A percentile compares a stretch with the other conserved stretches of the same genome.
phyloP scores from a whole-genome alignment of 2,113 vertebrate genomes.

The Lipotes vexillifer region DNA sequence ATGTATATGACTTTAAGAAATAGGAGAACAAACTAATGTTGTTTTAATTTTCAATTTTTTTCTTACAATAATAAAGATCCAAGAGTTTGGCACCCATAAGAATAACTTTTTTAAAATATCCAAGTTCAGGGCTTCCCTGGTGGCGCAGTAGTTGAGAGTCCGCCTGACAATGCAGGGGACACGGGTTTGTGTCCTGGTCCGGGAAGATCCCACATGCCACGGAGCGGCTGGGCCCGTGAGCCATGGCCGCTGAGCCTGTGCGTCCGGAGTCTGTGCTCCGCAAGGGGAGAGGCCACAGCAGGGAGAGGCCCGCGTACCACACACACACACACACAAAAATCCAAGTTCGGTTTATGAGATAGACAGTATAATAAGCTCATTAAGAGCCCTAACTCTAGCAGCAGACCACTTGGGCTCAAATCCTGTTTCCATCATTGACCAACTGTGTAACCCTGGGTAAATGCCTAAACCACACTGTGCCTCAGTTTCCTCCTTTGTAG shows the following conservation, averaged over 20 bases:
- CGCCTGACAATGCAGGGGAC: too few relatives aligned
- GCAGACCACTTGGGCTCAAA: too few relatives aligned
- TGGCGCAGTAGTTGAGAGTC: too few relatives aligned
- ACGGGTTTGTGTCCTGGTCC: fast-evolving
- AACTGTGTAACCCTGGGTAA: not conserved
- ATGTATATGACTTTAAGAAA: not conserved
- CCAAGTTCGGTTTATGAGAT: not conserved
- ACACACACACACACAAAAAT: too few relatives aligned
- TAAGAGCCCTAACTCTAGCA: not conserved
- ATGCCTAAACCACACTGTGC: not conserved
- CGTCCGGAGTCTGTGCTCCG: too few relatives aligned
- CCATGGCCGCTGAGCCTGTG: too few relatives aligned
- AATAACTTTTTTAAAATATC: not conserved
- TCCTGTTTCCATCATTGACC: not conserved
- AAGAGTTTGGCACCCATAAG: not conserved
- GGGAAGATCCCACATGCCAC: too few relatives aligned
- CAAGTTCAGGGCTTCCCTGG: not conserved
- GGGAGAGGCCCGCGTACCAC: too few relatives aligned
- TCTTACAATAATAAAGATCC: not conserved
- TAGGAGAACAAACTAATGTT: not conserved
- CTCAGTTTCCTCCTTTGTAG: not conserved
- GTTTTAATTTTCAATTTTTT: not conserved
- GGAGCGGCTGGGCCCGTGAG: too few relatives aligned
- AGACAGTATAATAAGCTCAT: not conserved
- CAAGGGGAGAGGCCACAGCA: too few relatives aligned